Percentiles rank a stretch among this genome's conserved stretches.
Conservation (phyloP, 2,888 invertebrate species). For the Mongoloraphidia duomilia region DNA sequence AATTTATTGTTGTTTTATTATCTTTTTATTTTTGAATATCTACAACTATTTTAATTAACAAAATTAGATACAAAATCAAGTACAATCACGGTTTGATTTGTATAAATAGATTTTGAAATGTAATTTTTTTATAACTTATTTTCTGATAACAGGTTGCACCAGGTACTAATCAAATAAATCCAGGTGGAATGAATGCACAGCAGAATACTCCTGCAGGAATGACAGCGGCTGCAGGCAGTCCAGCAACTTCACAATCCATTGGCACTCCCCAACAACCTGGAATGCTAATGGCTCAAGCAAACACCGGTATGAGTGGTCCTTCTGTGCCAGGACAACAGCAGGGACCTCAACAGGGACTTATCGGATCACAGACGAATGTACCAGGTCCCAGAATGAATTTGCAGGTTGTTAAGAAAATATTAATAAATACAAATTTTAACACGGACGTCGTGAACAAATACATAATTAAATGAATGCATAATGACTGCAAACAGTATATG, state of each 20-base stretch:
- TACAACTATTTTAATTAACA: not conserved
- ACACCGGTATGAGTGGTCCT: slow-evolving; percentile 15
- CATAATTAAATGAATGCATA: too few species aligned
- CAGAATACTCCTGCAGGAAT: slow-evolving; percentile 6
- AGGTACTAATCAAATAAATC: slow-evolving; percentile 20
- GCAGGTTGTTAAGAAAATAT: slow-evolving; percentile 13
- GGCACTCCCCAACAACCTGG: slow-evolving; percentile 23
- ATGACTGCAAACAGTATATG: too few species aligned
- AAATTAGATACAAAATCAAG: not conserved
- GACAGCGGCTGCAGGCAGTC: slow-evolving; percentile 6
- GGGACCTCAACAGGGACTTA: not conserved
- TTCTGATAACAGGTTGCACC: slow-evolving; percentile 16
- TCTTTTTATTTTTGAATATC: too few species aligned
- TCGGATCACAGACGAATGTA: slow-evolving; percentile 23
- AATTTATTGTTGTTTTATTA: not conserved
- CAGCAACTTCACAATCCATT: slow-evolving; percentile 8
- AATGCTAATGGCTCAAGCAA: slow-evolving; percentile 37
- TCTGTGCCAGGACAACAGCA: not conserved
- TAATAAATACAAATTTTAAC: too few species aligned
- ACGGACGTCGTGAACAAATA: too few species aligned
- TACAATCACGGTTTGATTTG: not conserved
- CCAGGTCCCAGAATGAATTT: not conserved
- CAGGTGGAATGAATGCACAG: slow-evolving; percentile 12
- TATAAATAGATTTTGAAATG: slow-evolving; percentile 9
- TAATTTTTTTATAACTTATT: slow-evolving; percentile 11